Conservation (phyloP, 2,113 vertebrate genomes). For the Genyomyrus donnyi region DNA sequence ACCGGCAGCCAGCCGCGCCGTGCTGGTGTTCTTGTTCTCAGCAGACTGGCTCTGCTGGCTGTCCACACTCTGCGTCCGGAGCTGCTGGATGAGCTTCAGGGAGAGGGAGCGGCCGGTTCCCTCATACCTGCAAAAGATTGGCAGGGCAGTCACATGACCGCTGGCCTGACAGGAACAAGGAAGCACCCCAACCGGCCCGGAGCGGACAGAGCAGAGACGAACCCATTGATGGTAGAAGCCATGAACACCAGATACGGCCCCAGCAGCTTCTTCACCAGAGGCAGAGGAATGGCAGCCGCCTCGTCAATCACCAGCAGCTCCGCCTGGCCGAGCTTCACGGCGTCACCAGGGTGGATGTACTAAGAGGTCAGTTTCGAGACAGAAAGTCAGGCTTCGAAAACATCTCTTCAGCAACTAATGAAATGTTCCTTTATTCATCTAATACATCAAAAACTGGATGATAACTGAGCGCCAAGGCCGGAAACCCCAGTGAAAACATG, state of each 20-base stretch:
- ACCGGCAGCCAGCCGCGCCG: conserved; percentile 79
- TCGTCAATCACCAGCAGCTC: conserved; percentile 94
- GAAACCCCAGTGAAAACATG: background rate
- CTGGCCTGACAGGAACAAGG: background rate
- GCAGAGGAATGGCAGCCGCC: conserved; percentile 91
- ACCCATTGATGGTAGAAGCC: conserved; percentile 97
- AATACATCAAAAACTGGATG: background rate
- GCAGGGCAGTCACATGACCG: background rate
- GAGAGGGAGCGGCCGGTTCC: conserved; percentile 93
- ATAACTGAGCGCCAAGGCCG: background rate
- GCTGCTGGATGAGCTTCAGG: conserved; percentile 91
- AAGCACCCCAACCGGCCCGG: too few relatives aligned
- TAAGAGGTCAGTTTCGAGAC: conserved; percentile 39
- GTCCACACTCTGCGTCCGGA: conserved; percentile 85
- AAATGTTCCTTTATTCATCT: background rate
- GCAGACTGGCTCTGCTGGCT: conserved; percentile 78
- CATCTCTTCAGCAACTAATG: background rate
- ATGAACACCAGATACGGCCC: conserved; percentile 96
- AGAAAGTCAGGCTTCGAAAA: background rate
- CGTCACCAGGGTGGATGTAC: conserved; percentile 92
- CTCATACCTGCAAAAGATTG: conserved; percentile 70
- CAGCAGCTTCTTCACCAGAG: conserved; percentile 84
- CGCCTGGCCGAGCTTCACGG: conserved; percentile 90
- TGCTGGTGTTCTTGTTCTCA: conserved; percentile 75
- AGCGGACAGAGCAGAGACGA: conserved; percentile 24